Percentiles rank a stretch among this genome's conserved stretches.
These are phyloP conservation scores for Dicycla oo DNA, from an alignment of 2,888 invertebrate species.

Conservation along the genomic window DNA sequence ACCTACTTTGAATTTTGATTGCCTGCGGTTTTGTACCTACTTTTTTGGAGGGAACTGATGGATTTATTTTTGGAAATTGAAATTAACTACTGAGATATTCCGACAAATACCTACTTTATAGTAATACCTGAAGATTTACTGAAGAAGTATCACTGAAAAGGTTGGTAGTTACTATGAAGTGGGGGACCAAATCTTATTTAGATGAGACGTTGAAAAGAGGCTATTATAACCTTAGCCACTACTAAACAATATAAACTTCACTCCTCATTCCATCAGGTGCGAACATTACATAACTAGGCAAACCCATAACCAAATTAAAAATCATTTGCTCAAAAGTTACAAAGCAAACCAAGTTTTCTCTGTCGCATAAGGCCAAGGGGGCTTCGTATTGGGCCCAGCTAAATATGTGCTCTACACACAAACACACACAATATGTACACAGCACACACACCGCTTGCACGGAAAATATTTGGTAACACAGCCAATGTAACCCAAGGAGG, in stretches of 20 bases:
- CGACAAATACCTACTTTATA: background rate
- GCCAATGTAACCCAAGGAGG: slow-evolving; percentile 86
- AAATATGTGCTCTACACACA: slow-evolving; percentile 85
- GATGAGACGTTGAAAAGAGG: background rate
- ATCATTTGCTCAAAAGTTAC: slow-evolving; percentile 56
- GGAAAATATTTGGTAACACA: slow-evolving; percentile 89
- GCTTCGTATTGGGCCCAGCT: slow-evolving; percentile 80
- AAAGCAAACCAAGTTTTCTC: slow-evolving; percentile 61
- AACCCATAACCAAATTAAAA: slow-evolving; percentile 36
- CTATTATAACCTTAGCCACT: background rate
- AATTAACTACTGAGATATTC: background rate
- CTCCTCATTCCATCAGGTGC: slow-evolving; percentile 5
- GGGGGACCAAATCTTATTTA: background rate
- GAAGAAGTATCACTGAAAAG: background rate
- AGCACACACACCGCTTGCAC: slow-evolving; percentile 84
- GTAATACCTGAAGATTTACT: background rate
- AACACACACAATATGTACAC: slow-evolving; percentile 80
- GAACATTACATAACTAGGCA: slow-evolving; percentile 11
- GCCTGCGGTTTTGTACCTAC: slow-evolving; percentile 28
- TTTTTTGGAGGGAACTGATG: background rate
- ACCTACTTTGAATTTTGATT: slow-evolving; percentile 59
- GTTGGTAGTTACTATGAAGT: background rate
- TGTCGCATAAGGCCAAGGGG: slow-evolving; percentile 72
- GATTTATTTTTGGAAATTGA: background rate
- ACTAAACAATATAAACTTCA: background rate